phyloP scores from a whole-genome alignment of 1,140 invertebrate species.

The Ostrea denselamellosa region DNA sequence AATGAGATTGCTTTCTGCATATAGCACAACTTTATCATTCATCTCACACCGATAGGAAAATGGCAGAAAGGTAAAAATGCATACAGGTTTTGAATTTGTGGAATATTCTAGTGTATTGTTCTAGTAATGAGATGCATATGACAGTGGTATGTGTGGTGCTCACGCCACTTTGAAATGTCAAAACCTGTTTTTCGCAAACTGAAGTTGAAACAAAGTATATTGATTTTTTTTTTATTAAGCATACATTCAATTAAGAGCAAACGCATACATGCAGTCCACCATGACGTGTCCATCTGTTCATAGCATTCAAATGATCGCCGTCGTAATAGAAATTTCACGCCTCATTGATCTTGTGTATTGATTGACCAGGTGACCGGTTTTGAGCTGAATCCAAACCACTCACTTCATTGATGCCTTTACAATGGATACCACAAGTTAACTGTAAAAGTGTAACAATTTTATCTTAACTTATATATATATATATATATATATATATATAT shows the following conservation, averaged over 20 bases:
- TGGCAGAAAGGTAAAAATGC: slow-evolving; percentile 26
- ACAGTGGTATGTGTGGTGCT: neutral
- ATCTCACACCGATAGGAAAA: slow-evolving; percentile 13
- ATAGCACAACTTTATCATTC: slow-evolving; percentile 25
- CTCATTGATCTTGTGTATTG: slow-evolving; percentile 29
- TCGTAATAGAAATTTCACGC: slow-evolving; percentile 1
- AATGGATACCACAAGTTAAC: no score
- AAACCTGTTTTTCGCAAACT: neutral
- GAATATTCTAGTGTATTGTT: neutral
- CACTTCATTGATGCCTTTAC: no score
- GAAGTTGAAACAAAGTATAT: neutral
- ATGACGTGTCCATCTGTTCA: neutral
- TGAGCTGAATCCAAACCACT: no score
- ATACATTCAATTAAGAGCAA: neutral
- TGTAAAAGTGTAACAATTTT: no score
- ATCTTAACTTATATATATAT: no score
- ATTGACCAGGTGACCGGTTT: neutral
- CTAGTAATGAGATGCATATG: slow-evolving; percentile 22
- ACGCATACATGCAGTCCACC: neutral
- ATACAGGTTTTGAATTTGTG: neutral
- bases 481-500: no score
- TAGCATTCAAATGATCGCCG: neutral
- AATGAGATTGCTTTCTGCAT: slow-evolving; percentile 15
- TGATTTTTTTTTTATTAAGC: neutral
- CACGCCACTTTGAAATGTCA: slow-evolving; percentile 33